Evolutionary conservation across 2,113 vertebrate species (phyloP).

Genomic region (Anguilla rostrata): DNA sequence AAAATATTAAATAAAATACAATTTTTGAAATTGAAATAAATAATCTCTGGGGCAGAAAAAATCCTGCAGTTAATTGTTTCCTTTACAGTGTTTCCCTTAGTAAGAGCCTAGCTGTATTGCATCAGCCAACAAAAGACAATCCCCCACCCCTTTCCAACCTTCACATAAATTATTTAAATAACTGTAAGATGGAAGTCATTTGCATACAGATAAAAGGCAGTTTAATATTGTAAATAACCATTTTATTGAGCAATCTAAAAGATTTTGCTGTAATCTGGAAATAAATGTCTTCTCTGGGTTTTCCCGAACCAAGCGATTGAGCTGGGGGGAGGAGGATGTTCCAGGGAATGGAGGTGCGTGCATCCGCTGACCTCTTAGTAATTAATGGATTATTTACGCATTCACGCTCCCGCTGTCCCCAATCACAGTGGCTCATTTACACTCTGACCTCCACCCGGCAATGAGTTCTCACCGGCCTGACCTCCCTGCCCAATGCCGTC

Average conservation of each 20-base stretch:
- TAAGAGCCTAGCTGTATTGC: constrained; percentile 49
- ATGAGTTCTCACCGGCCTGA: constrained; percentile 72
- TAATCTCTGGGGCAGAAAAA: constrained; percentile 40
- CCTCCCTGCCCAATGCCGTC: constrained; percentile 60
- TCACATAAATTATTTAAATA: constrained; percentile 60
- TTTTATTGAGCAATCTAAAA: constrained; percentile 62
- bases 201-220: constrained; percentile 71
- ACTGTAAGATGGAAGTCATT: constrained; percentile 54
- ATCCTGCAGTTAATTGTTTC: constrained; percentile 44
- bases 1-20: constrained; percentile 37
- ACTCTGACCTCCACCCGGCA: constrained; percentile 81
- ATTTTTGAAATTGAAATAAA: constrained; percentile 56
- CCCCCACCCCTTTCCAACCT: constrained; percentile 42
- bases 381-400: constrained; percentile 95
- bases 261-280: constrained; percentile 65
- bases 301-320: constrained; percentile 35
- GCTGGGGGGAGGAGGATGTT: constrained; percentile 68
- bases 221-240: constrained; percentile 70
- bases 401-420: constrained; percentile 81
- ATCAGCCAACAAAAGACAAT: constrained; percentile 30
- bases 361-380: constrained; percentile 76
- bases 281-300: constrained; percentile 53
- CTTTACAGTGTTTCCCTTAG: constrained; percentile 32
- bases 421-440: constrained; percentile 83
- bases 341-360: constrained; percentile 67